phyloP scores from a whole-genome alignment of 64 coral and sea anemone species.

The Astreopora myriophthalma region DNA sequence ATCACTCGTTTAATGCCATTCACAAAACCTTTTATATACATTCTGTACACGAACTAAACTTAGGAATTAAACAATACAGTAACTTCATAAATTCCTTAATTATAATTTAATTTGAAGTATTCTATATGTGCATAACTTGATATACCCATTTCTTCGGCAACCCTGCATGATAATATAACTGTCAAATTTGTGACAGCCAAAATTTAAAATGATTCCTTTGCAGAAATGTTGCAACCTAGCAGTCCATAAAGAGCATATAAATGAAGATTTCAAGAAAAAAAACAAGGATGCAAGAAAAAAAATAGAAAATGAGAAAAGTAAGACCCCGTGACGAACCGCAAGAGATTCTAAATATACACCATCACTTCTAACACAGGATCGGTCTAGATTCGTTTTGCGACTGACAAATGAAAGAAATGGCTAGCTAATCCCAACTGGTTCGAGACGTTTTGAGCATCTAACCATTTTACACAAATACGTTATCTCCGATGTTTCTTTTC shows the following conservation, averaged over 20 bases:
- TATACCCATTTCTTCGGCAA: not conserved
- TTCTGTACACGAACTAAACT: not conserved
- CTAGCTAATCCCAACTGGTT: too few species aligned
- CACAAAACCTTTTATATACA: conserved; percentile 9
- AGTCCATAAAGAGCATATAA: not conserved
- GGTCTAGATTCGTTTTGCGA: too few species aligned
- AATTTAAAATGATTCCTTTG: not conserved
- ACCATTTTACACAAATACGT: too few species aligned
- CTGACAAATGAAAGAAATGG: too few species aligned
- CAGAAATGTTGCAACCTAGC: not conserved
- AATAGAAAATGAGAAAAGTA: not conserved
- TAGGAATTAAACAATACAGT: not conserved
- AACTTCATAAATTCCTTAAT: not conserved
- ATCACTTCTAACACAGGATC: too few species aligned
- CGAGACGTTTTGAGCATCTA: too few species aligned
- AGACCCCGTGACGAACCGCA: too few species aligned
- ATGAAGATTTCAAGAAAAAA: not conserved
- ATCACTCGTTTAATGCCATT: not conserved
- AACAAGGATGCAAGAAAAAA: not conserved
- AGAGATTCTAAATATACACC: too few species aligned
- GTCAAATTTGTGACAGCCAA: not conserved
- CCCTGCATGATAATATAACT: not conserved
- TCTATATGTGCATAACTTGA: not conserved
- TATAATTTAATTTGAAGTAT: not conserved
- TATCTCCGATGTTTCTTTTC: too few species aligned